Percentiles rank a stretch among this genome's conserved stretches.
These are phyloP conservation scores for Andinoacara biseriatus DNA, from an alignment of 2,113 vertebrate genomes.

Conservation along the genomic window DNA sequence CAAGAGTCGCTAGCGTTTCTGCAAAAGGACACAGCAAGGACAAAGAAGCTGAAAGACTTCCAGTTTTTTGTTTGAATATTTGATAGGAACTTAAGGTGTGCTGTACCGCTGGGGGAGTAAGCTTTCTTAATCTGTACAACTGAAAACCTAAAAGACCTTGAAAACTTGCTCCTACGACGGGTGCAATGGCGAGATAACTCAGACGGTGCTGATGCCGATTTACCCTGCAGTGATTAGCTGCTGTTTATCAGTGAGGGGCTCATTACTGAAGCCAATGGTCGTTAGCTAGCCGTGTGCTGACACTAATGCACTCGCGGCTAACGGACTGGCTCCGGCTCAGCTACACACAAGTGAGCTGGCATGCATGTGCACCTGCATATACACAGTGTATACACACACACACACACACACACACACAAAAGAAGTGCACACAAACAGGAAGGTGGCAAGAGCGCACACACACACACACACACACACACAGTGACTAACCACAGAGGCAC, in stretches of 20 bases:
- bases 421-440: slow-evolving; percentile 13
- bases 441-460: not conserved
- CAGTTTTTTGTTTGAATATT: not conserved
- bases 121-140: slow-evolving; percentile 20
- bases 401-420: not conserved
- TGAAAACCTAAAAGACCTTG: slow-evolving; percentile 54
- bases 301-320: slow-evolving; percentile 64
- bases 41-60: not conserved
- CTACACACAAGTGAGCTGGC: not conserved
- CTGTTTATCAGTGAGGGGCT: slow-evolving; percentile 74
- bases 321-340: slow-evolving; percentile 46
- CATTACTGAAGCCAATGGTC: slow-evolving; percentile 75
- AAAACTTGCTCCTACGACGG: slow-evolving; percentile 33
- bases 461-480: not conserved
- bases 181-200: slow-evolving; percentile 64
- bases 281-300: slow-evolving; percentile 68
- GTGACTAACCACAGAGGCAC: slow-evolving; percentile 55
- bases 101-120: not conserved
- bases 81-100: not conserved
- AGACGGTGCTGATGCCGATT: slow-evolving; percentile 53
- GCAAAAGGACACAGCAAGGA: slow-evolving; percentile 29
- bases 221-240: slow-evolving; percentile 68
- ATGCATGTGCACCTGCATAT: not conserved
- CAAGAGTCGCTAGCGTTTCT: not conserved
- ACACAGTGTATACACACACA: not conserved